Conservation (phyloP, 1,140 invertebrate genomes). For the Scaptomyza hsui region DNA sequence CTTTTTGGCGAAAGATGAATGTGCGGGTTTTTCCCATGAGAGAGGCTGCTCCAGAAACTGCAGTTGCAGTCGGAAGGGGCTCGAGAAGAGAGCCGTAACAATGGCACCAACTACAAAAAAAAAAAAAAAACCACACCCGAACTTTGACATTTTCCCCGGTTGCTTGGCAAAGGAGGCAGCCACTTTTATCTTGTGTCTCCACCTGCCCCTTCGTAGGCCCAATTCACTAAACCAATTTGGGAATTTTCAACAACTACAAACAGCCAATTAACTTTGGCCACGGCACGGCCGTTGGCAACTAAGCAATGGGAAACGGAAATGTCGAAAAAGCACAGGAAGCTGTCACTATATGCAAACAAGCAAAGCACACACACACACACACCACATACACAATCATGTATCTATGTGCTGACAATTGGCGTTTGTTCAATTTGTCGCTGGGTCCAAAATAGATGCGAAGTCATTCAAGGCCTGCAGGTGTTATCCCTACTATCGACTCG, state of each 20-base stretch:
- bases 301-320: conserved; percentile 52
- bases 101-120: conserved; percentile 12
- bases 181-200: conserved; percentile 32
- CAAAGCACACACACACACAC: conserved; percentile 4
- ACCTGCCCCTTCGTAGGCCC: conserved; percentile 12
- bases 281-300: conserved; percentile 10
- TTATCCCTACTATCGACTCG: conserved; percentile 4
- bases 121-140: conserved; percentile 41
- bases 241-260: conserved; percentile 60
- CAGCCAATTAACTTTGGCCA: conserved; percentile 71
- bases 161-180: background rate
- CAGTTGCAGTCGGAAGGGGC: conserved; percentile 25
- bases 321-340: conserved; percentile 52
- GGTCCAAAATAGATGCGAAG: conserved; percentile 25
- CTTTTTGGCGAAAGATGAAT: conserved; percentile 27
- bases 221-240: conserved; percentile 65
- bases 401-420: conserved; percentile 34
- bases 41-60: conserved; percentile 38
- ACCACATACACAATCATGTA: conserved; percentile 4
- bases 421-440: conserved; percentile 57
- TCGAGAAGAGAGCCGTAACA: conserved; percentile 16
- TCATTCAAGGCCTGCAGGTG: conserved; percentile 19
- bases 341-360: conserved; percentile 45
- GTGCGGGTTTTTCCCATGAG: conserved; percentile 27
- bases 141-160: conserved; percentile 55